Evolutionary conservation across 2,113 vertebrate species (phyloP).

Genomic region (Himantopus leucocephalus): DNA sequence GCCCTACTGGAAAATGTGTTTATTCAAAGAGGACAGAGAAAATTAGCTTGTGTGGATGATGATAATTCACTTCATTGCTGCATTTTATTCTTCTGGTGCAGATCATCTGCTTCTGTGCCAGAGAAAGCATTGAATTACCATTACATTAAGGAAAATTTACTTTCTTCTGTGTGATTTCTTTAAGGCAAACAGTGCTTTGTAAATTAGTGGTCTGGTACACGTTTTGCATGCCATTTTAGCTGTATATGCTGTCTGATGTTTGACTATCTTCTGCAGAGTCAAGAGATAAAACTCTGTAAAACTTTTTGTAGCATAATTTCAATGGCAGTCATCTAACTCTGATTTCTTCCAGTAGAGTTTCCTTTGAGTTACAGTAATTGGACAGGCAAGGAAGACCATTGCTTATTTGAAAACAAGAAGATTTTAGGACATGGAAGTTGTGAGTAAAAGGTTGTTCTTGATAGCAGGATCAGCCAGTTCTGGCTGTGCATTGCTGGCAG

Average conservation of each 20-base stretch:
- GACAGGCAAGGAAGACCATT: neutral
- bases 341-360: neutral
- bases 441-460: neutral
- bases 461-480: fast-evolving
- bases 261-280: neutral
- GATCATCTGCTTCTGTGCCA: neutral
- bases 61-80: neutral
- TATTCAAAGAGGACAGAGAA: neutral
- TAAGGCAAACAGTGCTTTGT: neutral
- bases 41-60: neutral
- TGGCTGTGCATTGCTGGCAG: neutral
- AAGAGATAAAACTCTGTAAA: neutral
- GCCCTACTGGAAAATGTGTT: neutral
- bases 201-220: neutral
- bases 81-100: neutral
- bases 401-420: neutral
- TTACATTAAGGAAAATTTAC: neutral
- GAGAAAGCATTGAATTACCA: neutral
- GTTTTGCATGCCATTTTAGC: neutral
- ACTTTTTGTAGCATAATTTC: neutral
- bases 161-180: neutral
- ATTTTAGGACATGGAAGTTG: neutral
- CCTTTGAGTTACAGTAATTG: neutral
- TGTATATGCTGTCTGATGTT: neutral
- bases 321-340: neutral